These are phyloP conservation scores for Invenusta paracnida DNA, from an alignment of 2,888 invertebrate genomes.

Conservation along the genomic window DNA sequence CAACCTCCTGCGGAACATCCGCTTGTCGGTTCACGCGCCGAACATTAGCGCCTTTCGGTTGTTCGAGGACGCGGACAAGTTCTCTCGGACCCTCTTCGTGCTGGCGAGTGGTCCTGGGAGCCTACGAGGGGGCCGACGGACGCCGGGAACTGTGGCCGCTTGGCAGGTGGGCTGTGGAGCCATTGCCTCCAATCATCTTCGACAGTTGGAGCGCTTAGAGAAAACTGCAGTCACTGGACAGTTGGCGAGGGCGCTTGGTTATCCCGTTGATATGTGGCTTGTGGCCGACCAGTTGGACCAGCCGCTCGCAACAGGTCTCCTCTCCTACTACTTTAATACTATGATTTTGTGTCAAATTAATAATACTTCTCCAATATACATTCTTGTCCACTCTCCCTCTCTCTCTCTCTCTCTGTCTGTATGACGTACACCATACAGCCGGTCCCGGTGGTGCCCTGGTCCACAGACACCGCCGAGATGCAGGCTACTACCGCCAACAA, in stretches of 20 bases:
- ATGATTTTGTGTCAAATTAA: no score
- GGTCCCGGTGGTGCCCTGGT: neutral
- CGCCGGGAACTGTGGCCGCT: neutral
- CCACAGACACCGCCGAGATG: neutral
- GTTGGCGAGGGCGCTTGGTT: neutral
- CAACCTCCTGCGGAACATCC: neutral
- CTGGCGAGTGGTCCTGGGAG: slow-evolving; percentile 15
- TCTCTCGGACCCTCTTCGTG: slow-evolving; percentile 3
- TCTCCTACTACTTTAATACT: no score
- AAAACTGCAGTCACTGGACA: slow-evolving; percentile 22
- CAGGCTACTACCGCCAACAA: neutral
- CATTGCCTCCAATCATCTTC: neutral
- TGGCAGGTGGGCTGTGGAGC: slow-evolving; percentile 30
- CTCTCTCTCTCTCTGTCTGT: no score
- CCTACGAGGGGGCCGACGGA: neutral
- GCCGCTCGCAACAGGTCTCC: neutral
- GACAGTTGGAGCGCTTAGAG: neutral
- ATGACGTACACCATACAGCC: no score
- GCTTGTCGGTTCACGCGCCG: neutral
- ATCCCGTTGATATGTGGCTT: neutral
- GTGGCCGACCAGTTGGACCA: slow-evolving; percentile 5
- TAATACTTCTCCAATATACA: no score
- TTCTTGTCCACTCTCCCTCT: no score
- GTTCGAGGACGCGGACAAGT: slow-evolving; percentile 23
- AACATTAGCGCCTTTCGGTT: slow-evolving; percentile 11